Conservation (phyloP, 53 echinoderm and acorn worm genomes). For the Luidia sarsii region DNA sequence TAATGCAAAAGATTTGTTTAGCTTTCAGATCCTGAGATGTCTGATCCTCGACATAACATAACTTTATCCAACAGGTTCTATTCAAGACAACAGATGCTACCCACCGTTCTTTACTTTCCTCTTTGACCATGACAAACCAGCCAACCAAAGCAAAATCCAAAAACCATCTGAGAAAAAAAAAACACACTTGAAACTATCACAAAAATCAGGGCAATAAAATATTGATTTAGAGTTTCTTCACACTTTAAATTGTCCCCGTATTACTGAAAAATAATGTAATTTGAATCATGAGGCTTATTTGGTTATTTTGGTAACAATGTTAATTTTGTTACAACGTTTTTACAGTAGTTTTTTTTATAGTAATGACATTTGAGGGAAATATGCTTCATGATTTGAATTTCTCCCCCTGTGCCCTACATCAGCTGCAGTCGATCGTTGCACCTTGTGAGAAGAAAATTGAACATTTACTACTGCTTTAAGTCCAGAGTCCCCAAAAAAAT, state of each 20-base stretch:
- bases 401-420: conserved; percentile 9
- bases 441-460: neutral
- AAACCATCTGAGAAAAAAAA: neutral
- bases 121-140: conserved; percentile 50
- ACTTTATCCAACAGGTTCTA: conserved; percentile 37
- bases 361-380: neutral
- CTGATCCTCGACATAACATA: neutral
- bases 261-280: too few relatives aligned
- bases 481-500: too few relatives aligned
- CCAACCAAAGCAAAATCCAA: conserved; percentile 45
- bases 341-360: neutral
- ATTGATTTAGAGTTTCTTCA: too few relatives aligned
- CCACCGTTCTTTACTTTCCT: conserved; percentile 20
- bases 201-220: too few relatives aligned
- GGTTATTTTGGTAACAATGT: neutral
- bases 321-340: neutral
- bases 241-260: too few relatives aligned
- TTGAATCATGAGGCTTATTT: conserved; percentile 37
- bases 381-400: conserved; percentile 38
- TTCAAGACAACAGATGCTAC: neutral
- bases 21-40: conserved; percentile 5
- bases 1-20: conserved; percentile 13
- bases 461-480: too few relatives aligned
- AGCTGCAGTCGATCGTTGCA: conserved; percentile 1
- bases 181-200: too few relatives aligned